Base-by-base conservation (phyloP, 2,888 invertebrate genomes). In the Rapana venosa region DNA sequence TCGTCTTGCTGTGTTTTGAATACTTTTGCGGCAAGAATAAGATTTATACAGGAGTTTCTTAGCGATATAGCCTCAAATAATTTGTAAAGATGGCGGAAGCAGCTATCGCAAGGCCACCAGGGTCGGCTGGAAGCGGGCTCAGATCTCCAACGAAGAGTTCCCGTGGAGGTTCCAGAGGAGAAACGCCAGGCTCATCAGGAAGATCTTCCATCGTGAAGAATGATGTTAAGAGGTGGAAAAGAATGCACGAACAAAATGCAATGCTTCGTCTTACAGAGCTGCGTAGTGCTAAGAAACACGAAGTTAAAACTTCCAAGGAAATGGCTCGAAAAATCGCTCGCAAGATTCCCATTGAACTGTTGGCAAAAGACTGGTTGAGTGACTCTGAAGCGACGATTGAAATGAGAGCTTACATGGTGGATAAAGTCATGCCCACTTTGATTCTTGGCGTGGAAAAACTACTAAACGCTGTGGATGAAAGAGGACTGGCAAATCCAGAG, bases 361-460 rank as follows among this genome's bases (percentile, higher is more conserved):
- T 96, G 11, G 96, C 95, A 13, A 94, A 94, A 92, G 95, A 96
- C 58, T 96, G 96, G 96, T 91, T 96, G 61, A 94, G 94, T 89
- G 94, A 94, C 35, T 93, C 94, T 83, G 92, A 94, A 90, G 95
- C 95, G 1, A 95, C 95, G 2, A 94, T 95, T 1, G 96, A 96
- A 92, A 94, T 95, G 8, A 92, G 95, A 77, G 94, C 95, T 8
- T 96, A 94, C 92, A 91, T 96, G 61, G 95, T 96, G 17, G 96
- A 96, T 87, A 95, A 95, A 91, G 92, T 96, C 32, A 91, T 96
- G 58, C 96, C 96, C 13, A 95, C 96, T 8, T 91, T 96, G 61
- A 95, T 96, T 87, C 93, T 96, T 13, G 96, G 96, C 0, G 93
- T 96, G n/a, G 96, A 96, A 91, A 96, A 96, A 91, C 93, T 96